Evolutionary conservation across 2,113 vertebrate genomes (phyloP).

Genomic region (Myanophis thanlyinensis): DNA sequence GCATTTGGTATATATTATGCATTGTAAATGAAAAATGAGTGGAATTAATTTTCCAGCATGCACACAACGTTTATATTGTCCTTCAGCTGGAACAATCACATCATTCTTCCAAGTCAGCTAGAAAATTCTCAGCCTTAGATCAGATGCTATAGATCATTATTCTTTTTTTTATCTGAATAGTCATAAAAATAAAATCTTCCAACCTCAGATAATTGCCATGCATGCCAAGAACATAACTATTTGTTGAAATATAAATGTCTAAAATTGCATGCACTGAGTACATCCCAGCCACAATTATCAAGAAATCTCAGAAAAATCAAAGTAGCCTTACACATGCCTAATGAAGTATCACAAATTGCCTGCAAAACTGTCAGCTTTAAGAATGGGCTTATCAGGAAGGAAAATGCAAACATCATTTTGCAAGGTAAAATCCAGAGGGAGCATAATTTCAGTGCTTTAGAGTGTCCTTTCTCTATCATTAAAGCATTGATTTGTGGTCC

Average conservation of each 20-base stretch:
- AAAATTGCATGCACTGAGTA: neutral
- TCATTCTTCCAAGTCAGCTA: neutral
- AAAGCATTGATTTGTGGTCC: neutral
- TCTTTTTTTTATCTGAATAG: neutral
- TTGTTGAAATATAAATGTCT: neutral
- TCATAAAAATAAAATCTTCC: constrained; percentile 7
- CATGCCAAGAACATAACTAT: neutral
- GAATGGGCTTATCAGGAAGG: neutral
- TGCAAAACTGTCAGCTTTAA: neutral
- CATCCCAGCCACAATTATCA: neutral
- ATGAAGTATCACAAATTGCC: constrained; percentile 1
- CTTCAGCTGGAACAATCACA: neutral
- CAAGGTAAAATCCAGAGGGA: neutral
- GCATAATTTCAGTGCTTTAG: neutral
- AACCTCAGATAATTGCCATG: neutral
- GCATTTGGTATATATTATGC: neutral
- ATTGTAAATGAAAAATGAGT: neutral
- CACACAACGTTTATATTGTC: neutral
- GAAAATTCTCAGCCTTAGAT: neutral
- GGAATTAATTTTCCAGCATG: neutral
- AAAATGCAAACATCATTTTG: neutral
- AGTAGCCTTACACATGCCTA: neutral
- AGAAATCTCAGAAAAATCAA: neutral
- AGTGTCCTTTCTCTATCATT: neutral
- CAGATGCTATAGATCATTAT: neutral